Base-by-base conservation (phyloP, 2,113 vertebrate genomes). In the Suncus etruscus region DNA sequence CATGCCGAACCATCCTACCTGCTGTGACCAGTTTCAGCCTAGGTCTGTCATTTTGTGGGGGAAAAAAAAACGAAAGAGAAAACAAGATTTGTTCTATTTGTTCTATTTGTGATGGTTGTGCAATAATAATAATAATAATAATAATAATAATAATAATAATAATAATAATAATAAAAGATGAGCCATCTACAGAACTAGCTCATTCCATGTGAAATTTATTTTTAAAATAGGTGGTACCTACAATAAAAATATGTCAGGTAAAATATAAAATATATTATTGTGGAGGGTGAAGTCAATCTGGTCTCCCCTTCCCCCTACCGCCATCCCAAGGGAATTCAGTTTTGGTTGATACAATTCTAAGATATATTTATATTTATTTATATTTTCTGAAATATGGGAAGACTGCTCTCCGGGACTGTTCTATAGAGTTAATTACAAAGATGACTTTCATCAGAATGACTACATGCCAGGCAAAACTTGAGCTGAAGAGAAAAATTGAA, bases 101-200 rank as follows among this genome's bases (percentile, higher is more conserved):
- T n/a, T n/a, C n/a, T 90, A 68, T 91, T n/a, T 89, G 74, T 91
- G 82, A 81, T 89, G 87, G 54, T 92, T 94, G 89, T 92, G 58
- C 74, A 81, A 83, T 88, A 93, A 61, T 92, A 92, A 94, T 94
- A 92, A 94, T 94, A 92, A 92, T 93, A 91, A 91, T n/a, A 81
- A 83, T 88, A 93, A 61, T 92, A 92, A 94, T 94, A 92, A 94
- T 94, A 92, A 92, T 93, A 91, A 91, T n/a, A 81, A 83, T 88
- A 93, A 61, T 92, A 92, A 94, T 94, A 92, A 94, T 94, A 92
- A 92, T 93, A 91, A 91, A 90, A 95, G 87, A 79, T 93, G 90
- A 95, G 54, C 85, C 85, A 51, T 70, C 73, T 89, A 70, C 92
- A 94, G 90, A 78, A 79, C 88, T 90, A 39, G 73, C 68, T 58